Evolutionary conservation across 2,888 invertebrate genomes (phyloP).

Genomic region (Leistus spinibarbis): DNA sequence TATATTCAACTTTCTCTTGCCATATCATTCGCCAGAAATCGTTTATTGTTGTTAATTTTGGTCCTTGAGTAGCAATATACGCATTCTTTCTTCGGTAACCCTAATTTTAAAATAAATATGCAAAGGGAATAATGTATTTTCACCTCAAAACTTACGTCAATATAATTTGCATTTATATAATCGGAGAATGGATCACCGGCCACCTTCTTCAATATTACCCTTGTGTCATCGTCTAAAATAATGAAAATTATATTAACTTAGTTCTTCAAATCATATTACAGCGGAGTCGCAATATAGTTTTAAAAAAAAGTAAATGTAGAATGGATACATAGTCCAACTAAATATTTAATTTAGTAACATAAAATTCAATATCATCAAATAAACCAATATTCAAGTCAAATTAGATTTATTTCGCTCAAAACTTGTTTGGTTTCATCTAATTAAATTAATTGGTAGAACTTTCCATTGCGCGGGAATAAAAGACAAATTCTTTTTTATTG

Average conservation of each 20-base stretch:
- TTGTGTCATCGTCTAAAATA: slow-evolving; percentile 58
- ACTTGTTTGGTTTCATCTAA: background rate
- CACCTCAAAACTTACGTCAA: slow-evolving; percentile 53
- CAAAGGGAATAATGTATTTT: background rate
- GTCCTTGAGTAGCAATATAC: slow-evolving; percentile 55
- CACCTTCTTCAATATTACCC: slow-evolving; percentile 56
- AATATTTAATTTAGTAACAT: too few relatives aligned
- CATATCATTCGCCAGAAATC: slow-evolving; percentile 60
- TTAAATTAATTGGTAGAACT: too few relatives aligned
- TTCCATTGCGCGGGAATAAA: too few relatives aligned
- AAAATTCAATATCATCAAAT: background rate
- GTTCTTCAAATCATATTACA: too few relatives aligned
- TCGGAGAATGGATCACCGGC: slow-evolving; percentile 55
- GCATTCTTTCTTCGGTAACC: slow-evolving; percentile 45
- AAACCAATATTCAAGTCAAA: too few relatives aligned
- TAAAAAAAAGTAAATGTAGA: too few relatives aligned
- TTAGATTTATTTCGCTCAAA: background rate
- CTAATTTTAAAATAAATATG: slow-evolving; percentile 15
- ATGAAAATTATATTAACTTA: background rate
- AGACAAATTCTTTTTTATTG: too few relatives aligned
- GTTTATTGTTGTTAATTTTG: slow-evolving; percentile 52
- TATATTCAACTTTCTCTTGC: slow-evolving; percentile 54
- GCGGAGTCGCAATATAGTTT: too few relatives aligned
- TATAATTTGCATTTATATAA: slow-evolving; percentile 62
- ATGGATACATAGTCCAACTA: too few relatives aligned